Conservation (phyloP, 1,140 invertebrate genomes). For the Drosophila kurseongensis region DNA sequence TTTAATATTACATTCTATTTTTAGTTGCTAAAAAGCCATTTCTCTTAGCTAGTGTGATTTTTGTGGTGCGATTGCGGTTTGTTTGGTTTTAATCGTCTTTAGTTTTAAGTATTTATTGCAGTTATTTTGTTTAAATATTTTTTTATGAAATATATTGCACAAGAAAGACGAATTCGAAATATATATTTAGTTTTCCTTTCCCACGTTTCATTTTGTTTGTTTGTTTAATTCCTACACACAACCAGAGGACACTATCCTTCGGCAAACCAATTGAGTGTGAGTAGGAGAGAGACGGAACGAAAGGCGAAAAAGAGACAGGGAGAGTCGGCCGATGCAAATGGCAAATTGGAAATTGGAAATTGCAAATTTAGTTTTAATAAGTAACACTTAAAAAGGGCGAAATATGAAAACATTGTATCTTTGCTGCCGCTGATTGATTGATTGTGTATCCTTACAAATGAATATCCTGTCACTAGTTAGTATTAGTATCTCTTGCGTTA, state of each 20-base stretch:
- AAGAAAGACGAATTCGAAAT: slow-evolving; percentile 52
- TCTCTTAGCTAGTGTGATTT: slow-evolving; percentile 47
- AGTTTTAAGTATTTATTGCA: slow-evolving; percentile 31
- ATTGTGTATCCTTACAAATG: slow-evolving; percentile 5
- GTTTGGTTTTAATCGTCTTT: slow-evolving; percentile 25
- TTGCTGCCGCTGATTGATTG: not conserved
- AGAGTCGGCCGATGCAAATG: not conserved
- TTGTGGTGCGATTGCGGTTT: slow-evolving; percentile 27
- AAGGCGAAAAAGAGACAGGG: not conserved
- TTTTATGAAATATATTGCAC: slow-evolving; percentile 52
- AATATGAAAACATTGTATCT: slow-evolving; percentile 13
- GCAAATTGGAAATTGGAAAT: not conserved
- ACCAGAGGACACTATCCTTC: slow-evolving; percentile 65
- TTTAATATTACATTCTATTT: slow-evolving; percentile 31
- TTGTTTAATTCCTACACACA: slow-evolving; percentile 49
- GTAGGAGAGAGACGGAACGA: not conserved
- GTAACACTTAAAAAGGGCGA: slow-evolving; percentile 14
- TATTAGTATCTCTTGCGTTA: not conserved
- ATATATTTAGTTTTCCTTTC: slow-evolving; percentile 29
- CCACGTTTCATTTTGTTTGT: slow-evolving; percentile 15
- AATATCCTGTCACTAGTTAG: not conserved
- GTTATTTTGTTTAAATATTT: slow-evolving; percentile 21
- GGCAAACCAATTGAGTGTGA: slow-evolving; percentile 53
- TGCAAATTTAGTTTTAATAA: slow-evolving; percentile 14
- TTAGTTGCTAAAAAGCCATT: slow-evolving; percentile 63